Evolutionary conservation across 2,797 vertebrate genomes (phyloP), one percentile per base, ranked within the genome.

Genomic region (Podarcis lilfordi): DNA sequence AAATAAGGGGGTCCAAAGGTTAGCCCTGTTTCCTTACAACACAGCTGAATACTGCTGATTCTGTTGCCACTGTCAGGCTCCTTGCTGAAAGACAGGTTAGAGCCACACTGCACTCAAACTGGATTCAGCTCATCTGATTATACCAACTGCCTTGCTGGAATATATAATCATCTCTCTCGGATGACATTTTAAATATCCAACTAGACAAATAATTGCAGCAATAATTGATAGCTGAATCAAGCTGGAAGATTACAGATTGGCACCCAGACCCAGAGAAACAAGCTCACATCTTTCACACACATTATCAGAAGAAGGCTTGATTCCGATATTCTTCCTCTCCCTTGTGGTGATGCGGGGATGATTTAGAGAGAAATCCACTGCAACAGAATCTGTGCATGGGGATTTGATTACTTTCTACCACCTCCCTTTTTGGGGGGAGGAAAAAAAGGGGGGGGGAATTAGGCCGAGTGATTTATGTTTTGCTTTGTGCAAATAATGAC

Each of bases 111-210:
- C 97, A 96, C 96, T 98, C 97, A 83, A 87, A 96, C 96, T 91
- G 96, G 96, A 95, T 97, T 96, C 96, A 93, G 96, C 97, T 97
- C 95, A 96, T 97, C 97, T 97, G 97, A 97, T 97, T 97, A 97
- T 96, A 96, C 96, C 96, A 96, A 95, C 95, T 92, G 96, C 90
- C 95, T 97, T 97, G 97, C 97, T 95, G 95, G 96, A 97, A 97
- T 97, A 96, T 98, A 96, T 97, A 98, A 98, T 98, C 98, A 97
- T 97, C 95, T 96, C 96, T 97, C 97, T 97, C 94, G 95, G 97
- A 97, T 97, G 97, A 97, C 97, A 97, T 98, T 98, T 98, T 98
- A 98, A 97, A 98, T 97, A 97, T 97, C 97, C 97, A 98, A 94
- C 96, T 96, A 97, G 96, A 98, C 96, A 97, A 97, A 97, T 97